Evolutionary conservation across 1,140 invertebrate genomes (phyloP), one percentile per base, ranked within the genome.

Genomic region (Anthonomus grandis): DNA sequence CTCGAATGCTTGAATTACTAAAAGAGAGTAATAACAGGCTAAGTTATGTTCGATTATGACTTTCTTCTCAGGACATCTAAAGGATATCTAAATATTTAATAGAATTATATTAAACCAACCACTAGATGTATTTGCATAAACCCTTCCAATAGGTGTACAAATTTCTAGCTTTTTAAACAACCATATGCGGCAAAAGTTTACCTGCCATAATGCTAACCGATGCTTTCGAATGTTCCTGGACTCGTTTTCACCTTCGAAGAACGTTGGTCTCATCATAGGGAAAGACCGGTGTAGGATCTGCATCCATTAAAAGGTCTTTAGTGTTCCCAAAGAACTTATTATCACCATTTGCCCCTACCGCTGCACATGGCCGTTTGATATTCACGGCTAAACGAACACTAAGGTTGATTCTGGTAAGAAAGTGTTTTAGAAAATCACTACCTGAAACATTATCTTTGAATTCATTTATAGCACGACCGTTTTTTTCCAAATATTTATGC

Each of bases 221-320:
- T 17, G 15, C 5, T 17, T 6, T 39, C 5, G 37, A 39, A 39
- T 39, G 37, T 39, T 39, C 10, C 13, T 39, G 37, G 17, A 39
- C 37, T 39, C 37, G 37, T 6, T 39, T 39, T 9, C 5, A n/a
- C 15, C 37, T 15, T 15, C 13, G 37, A 17, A 15, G 13, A 39
- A 13, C 37, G 37, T 39, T 39, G 15, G 37, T 39, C 37, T 39
- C 37, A 15, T 39, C 37, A 39, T 39, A 39, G 37, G 10, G 10
- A 17, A 39, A 39, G 10, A 39, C 37, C 5, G 4, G 37, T 39
- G 10, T 39, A n/a, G 37, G 37, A 39, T 39, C n/a, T 39, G 37
- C 37, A 39, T 39, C 37, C 37, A 15, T 15, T 39, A 17, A 15
- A 39, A 39, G 5, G 37, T 39, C 37, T 39, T 39, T 39, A 39